Percentiles rank a stretch among this genome's conserved stretches.
These are phyloP conservation scores for Microctonus brassicae DNA, from an alignment of 2,888 invertebrate genomes.

Conservation along the genomic window DNA sequence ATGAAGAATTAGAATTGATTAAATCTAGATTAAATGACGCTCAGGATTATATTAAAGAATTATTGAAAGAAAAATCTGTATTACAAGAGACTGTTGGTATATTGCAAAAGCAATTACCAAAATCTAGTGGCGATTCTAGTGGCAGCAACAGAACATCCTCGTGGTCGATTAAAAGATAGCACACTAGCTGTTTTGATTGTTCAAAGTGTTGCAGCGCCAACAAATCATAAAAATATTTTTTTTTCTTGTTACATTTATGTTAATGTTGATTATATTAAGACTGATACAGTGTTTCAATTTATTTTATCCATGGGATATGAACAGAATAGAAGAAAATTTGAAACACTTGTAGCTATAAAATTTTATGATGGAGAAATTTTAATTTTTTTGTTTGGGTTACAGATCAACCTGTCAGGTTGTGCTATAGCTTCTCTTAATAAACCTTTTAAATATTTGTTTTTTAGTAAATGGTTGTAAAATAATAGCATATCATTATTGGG, in stretches of 20 bases:
- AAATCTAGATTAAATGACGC: conserved; percentile 76
- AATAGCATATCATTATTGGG: neutral
- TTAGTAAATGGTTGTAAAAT: neutral
- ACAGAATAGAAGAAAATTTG: neutral
- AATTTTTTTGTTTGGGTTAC: neutral
- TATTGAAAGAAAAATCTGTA: conserved; percentile 81
- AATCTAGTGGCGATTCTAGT: conserved; percentile 63
- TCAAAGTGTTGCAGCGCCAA: conserved; percentile 77
- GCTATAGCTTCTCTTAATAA: neutral
- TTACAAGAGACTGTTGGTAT: conserved; percentile 79
- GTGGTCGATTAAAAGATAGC: conserved; percentile 78
- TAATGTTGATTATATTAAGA: neutral
- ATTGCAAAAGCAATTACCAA: conserved; percentile 74
- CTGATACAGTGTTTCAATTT: conserved; percentile 11
- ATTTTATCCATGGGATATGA: neutral
- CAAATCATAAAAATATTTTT: conserved; percentile 62
- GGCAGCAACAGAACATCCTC: conserved; percentile 60
- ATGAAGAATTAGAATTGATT: conserved; percentile 76
- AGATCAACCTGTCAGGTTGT: neutral
- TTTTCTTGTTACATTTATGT: neutral
- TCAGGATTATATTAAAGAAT: conserved; percentile 80
- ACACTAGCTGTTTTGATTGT: conserved; percentile 78
- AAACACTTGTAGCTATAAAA: neutral
- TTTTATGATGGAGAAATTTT: neutral
- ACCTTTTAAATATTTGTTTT: neutral